Evolutionary conservation across 2,113 vertebrate genomes (phyloP).

Genomic region (Bagarius yarrelli): DNA sequence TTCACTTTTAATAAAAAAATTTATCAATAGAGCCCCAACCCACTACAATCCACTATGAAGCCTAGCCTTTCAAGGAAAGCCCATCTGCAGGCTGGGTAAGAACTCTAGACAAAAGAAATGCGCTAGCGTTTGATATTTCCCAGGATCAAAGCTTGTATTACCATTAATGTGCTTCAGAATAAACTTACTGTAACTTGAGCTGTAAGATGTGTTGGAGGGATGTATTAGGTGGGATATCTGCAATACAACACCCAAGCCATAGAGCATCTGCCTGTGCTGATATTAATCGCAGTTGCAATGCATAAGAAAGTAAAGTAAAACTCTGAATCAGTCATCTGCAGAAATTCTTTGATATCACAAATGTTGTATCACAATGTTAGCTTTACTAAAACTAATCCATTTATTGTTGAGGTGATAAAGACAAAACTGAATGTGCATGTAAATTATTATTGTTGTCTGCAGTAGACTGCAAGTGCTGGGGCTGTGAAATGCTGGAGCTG

Average conservation of each 20-base stretch:
- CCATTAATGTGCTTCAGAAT: conserved; percentile 44
- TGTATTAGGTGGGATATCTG: conserved; percentile 38
- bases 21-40: neutral
- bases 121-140: conserved; percentile 18
- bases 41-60: neutral
- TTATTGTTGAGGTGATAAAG: no score
- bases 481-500: no score
- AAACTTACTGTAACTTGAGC: conserved; percentile 31
- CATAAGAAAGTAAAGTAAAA: neutral
- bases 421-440: no score
- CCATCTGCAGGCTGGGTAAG: neutral
- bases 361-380: no score
- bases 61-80: neutral
- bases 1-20: neutral
- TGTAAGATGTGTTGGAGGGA: conserved; percentile 27
- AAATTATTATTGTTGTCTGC: no score
- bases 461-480: no score
- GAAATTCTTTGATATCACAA: no score
- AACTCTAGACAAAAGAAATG: neutral
- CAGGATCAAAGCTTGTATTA: conserved; percentile 47
- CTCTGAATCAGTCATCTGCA: no score
- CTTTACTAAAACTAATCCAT: no score
- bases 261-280: conserved; percentile 17
- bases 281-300: neutral
- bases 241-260: conserved; percentile 36